These are phyloP conservation scores for Oreochromis grahami DNA, from an alignment of 2,797 vertebrate genomes.

Conservation along the genomic window DNA sequence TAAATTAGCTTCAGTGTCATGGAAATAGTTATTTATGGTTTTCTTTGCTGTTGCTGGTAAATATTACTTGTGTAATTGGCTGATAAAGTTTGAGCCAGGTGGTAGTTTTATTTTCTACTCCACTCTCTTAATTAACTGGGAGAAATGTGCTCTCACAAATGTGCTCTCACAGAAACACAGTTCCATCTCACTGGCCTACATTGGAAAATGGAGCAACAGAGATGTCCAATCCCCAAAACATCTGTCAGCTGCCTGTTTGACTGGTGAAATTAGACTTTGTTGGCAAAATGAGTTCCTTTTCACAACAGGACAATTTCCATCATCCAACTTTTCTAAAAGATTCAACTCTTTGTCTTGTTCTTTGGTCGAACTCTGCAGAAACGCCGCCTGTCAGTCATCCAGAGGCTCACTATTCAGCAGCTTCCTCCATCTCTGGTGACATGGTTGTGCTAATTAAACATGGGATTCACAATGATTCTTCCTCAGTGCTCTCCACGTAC, in stretches of 20 bases:
- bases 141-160: slow-evolving; percentile 1
- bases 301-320: neutral
- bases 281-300: neutral
- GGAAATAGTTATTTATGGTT: slow-evolving; percentile 21
- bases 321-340: neutral
- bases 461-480: slow-evolving; percentile 29
- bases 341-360: neutral
- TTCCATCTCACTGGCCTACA: neutral
- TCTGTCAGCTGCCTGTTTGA: slow-evolving; percentile 49
- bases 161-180: neutral
- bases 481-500: slow-evolving; percentile 45
- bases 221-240: slow-evolving; percentile 1
- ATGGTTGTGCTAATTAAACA: slow-evolving; percentile 58
- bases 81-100: slow-evolving; percentile 48
- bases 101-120: slow-evolving; percentile 27
- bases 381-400: neutral
- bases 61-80: slow-evolving; percentile 58
- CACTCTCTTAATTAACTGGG: slow-evolving; percentile 27
- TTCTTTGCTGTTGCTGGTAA: slow-evolving; percentile 24
- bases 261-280: neutral
- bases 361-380: slow-evolving; percentile 15
- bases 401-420: neutral
- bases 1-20: slow-evolving; percentile 58
- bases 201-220: neutral
- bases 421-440: slow-evolving; percentile 29